Conservation (phyloP, 2,113 vertebrate species). For the Silurus asotus region DNA sequence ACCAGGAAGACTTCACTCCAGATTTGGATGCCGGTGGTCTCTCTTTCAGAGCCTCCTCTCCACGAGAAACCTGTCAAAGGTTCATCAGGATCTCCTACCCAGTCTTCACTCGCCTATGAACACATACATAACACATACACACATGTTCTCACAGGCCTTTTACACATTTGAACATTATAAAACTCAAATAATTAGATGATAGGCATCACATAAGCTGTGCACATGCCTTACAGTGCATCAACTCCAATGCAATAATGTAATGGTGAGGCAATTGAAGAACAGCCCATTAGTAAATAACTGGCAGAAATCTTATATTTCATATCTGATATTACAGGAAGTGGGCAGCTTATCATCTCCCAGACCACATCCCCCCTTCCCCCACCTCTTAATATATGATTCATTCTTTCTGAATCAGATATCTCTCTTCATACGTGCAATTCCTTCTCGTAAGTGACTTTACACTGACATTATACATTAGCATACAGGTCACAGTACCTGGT, state of each 20-base stretch:
- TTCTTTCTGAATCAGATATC: background rate
- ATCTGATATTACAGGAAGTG: conserved; percentile 30
- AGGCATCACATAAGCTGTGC: background rate
- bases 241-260: background rate
- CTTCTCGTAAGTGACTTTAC: background rate
- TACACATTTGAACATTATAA: background rate
- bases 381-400: background rate
- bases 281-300: conserved; percentile 10
- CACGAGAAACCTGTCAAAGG: conserved; percentile 96
- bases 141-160: background rate
- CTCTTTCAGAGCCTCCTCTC: conserved; percentile 94
- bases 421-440: background rate
- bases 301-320: conserved; percentile 24
- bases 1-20: conserved; percentile 97
- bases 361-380: background rate
- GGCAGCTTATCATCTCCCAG: background rate
- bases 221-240: background rate
- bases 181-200: background rate
- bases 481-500: conserved; percentile 74
- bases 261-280: background rate
- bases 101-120: conserved; percentile 80
- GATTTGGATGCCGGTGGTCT: conserved; percentile 97
- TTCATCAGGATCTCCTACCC: conserved; percentile 89
- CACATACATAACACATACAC: background rate
- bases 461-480: background rate